Evolutionary conservation across 2,797 vertebrate species (phyloP).

Genomic region (Setipinna tenuifilis): DNA sequence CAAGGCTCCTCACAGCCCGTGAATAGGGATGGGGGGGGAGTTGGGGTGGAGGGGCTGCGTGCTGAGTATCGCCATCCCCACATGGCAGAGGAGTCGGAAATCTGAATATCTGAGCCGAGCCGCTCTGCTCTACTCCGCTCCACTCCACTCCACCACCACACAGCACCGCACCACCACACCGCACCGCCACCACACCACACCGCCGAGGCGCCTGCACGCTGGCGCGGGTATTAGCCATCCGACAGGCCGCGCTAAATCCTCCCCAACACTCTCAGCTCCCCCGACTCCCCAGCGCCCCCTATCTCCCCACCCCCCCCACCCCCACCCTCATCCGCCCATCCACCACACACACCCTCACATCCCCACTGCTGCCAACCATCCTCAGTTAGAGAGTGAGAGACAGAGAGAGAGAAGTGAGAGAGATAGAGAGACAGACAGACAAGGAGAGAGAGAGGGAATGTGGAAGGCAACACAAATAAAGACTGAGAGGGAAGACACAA

Average conservation of each 20-base stretch:
- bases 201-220: slow-evolving; percentile 69
- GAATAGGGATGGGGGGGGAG: slow-evolving; percentile 59
- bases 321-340: slow-evolving; percentile 17
- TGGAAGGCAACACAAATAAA: neutral
- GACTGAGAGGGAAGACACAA: neutral
- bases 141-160: neutral
- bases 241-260: slow-evolving; percentile 71
- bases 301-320: slow-evolving; percentile 40
- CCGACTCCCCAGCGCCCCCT: slow-evolving; percentile 49
- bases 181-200: neutral
- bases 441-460: neutral
- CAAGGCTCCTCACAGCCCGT: slow-evolving; percentile 72
- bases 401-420: neutral
- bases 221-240: slow-evolving; percentile 76
- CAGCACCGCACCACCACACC: slow-evolving; percentile 4
- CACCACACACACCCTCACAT: no score
- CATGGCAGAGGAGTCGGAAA: slow-evolving; percentile 77
- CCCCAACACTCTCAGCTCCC: slow-evolving; percentile 33
- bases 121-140: slow-evolving; percentile 22
- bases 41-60: slow-evolving; percentile 63
- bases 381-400: neutral
- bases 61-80: slow-evolving; percentile 76
- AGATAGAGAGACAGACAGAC: neutral
- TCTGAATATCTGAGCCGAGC: slow-evolving; percentile 78
- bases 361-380: no score